Percentiles rank a stretch among this genome's conserved stretches.
Evolutionary conservation across 1,140 invertebrate species (phyloP).

Genomic region (Zeugodacus cucurbitae): DNA sequence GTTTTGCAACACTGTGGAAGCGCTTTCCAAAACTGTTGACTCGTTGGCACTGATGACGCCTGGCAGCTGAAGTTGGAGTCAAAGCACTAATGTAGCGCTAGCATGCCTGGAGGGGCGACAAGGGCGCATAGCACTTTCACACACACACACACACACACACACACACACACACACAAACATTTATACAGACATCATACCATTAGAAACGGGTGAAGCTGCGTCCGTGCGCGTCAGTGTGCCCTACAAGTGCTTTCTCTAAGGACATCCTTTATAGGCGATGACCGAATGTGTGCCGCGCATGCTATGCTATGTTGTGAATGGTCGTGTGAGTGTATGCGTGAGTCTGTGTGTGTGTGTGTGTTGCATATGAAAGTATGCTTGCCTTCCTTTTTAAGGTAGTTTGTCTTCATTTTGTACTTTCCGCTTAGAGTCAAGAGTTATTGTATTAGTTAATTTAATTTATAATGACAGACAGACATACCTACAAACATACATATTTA

Average conservation of each 20-base stretch:
- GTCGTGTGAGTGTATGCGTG: not conserved
- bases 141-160: not conserved
- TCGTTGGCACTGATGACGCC: conserved; percentile 20
- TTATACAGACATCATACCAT: not conserved
- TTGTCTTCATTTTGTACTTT: conserved; percentile 29
- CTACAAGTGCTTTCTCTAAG: not conserved
- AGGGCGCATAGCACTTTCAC: not conserved
- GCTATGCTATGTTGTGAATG: not conserved
- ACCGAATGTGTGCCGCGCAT: not conserved
- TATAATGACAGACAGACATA: not conserved
- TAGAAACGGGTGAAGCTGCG: not conserved
- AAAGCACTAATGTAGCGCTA: not conserved
- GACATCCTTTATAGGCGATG: not conserved
- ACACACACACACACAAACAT: not conserved
- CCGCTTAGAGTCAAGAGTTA: conserved; percentile 22
- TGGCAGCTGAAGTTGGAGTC: not conserved
- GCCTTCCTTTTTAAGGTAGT: not conserved
- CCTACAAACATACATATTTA: not conserved
- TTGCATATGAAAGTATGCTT: not conserved
- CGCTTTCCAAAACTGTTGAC: conserved; percentile 17
- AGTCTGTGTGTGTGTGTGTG: not conserved
- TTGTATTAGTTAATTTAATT: conserved; percentile 33
- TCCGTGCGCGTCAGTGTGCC: not conserved
- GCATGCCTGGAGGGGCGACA: not conserved
- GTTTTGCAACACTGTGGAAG: not conserved